These are phyloP conservation scores for Nannobrachium achirus DNA, from an alignment of 2,113 vertebrate species.

Conservation along the genomic window DNA sequence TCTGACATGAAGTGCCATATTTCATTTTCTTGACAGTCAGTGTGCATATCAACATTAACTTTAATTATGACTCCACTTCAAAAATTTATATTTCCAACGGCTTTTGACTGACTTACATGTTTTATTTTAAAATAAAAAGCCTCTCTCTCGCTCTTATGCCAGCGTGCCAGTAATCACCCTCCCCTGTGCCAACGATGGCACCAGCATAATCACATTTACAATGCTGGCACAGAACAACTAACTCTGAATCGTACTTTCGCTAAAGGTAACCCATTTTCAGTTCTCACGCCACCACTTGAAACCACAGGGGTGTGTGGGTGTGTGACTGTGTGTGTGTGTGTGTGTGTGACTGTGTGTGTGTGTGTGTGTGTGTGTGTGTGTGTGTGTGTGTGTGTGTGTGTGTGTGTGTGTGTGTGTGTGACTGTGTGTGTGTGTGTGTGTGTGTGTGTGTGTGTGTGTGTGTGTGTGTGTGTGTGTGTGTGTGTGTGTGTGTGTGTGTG, in stretches of 20 bases:
- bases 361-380: constrained; percentile 46
- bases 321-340: constrained; percentile 15
- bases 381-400: constrained; percentile 1
- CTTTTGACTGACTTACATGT: too few species aligned
- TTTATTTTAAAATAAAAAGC: too few species aligned
- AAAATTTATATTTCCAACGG: too few species aligned
- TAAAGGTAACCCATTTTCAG: neutral
- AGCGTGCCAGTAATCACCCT: too few species aligned
- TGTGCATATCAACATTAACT: too few species aligned
- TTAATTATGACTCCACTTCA: too few species aligned
- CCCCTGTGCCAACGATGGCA: too few species aligned
- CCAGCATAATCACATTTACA: neutral
- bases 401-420: constrained; percentile 39
- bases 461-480: constrained; percentile 44
- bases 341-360: constrained; percentile 37
- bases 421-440: constrained; percentile 26
- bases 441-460: constrained; percentile 35
- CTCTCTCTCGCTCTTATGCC: too few species aligned
- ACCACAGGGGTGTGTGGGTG: too few species aligned
- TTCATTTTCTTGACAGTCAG: too few species aligned
- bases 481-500: constrained; percentile 3
- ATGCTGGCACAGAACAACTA: neutral
- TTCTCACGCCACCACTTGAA: constrained; percentile 34
- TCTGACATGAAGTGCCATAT: too few species aligned
- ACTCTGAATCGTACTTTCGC: constrained; percentile 46